phyloP scores from a whole-genome alignment of 1,140 invertebrate species.

The Acromyrmex heyeri region DNA sequence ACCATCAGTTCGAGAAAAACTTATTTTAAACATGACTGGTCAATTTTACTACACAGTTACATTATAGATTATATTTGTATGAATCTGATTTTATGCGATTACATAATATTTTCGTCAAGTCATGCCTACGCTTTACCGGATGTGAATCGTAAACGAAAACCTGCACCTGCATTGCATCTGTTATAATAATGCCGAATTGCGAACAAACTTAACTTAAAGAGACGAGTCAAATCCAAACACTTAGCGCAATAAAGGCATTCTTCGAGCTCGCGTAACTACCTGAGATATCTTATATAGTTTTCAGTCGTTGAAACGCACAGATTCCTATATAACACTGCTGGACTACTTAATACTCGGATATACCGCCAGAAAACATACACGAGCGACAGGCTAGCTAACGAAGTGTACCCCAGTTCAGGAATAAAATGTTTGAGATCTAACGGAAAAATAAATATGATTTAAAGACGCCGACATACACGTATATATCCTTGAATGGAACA shows the following conservation, averaged over 20 bases:
- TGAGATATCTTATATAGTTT: constrained; percentile 75
- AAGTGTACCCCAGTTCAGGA: constrained; percentile 40
- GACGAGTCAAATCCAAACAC: constrained; percentile 23
- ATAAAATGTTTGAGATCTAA: constrained; percentile 7
- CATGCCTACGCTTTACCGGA: constrained; percentile 46
- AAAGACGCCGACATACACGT: not conserved
- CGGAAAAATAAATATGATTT: not conserved
- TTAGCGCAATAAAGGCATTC: constrained; percentile 63
- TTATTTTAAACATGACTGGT: constrained; percentile 44
- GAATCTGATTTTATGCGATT: constrained; percentile 59
- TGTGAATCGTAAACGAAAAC: constrained; percentile 22
- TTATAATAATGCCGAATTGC: constrained; percentile 2
- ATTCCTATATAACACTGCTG: constrained; percentile 62
- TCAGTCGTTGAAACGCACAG: constrained; percentile 71
- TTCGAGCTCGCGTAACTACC: constrained; percentile 69
- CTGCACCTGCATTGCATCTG: constrained; percentile 10
- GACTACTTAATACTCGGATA: constrained; percentile 60
- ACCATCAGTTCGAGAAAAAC: constrained; percentile 30
- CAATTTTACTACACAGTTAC: constrained; percentile 60
- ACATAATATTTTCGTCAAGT: constrained; percentile 49
- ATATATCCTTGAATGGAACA: not conserved
- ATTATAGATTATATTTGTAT: constrained; percentile 57
- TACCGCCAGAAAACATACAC: constrained; percentile 56
- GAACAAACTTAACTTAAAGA: constrained; percentile 23
- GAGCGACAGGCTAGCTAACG: constrained; percentile 40